These are phyloP conservation scores for Eutolmus rufibarbis DNA, from an alignment of 2,888 invertebrate genomes.

Conservation along the genomic window DNA sequence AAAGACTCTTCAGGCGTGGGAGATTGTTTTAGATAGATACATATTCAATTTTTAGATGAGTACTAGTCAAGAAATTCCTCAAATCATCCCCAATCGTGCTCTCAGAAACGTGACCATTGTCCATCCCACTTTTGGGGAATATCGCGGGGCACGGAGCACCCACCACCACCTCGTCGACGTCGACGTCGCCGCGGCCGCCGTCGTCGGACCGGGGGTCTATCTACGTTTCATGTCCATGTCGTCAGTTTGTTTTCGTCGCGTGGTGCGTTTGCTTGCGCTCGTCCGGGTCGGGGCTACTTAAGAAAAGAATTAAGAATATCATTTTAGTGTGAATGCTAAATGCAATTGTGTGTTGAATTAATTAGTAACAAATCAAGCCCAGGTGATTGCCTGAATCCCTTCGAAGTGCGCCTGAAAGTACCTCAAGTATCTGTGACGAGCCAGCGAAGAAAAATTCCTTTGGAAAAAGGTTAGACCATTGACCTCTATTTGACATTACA, in stretches of 20 bases:
- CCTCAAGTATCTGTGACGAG: background rate
- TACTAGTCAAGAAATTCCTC: background rate
- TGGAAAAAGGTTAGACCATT: slow-evolving; percentile 51
- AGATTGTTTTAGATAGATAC: background rate
- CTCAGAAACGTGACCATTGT: background rate
- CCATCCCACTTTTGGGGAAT: background rate
- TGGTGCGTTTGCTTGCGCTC: background rate
- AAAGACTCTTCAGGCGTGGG: background rate
- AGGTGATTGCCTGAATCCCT: background rate
- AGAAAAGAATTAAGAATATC: background rate
- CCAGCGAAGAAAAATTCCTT: background rate
- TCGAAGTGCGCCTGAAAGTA: background rate
- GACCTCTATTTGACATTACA: slow-evolving; percentile 63
- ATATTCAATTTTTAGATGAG: background rate
- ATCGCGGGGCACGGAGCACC: background rate
- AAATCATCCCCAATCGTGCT: background rate
- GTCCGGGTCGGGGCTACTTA: background rate
- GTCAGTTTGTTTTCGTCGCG: slow-evolving; percentile 7
- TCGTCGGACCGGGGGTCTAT: background rate
- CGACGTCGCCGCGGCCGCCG: background rate
- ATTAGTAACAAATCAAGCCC: background rate
- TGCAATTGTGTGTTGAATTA: background rate
- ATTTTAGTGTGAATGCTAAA: background rate
- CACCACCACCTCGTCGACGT: background rate
- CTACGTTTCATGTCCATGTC: background rate